phyloP scores from a whole-genome alignment of 1,140 invertebrate species.

The Drosophila orosa region DNA sequence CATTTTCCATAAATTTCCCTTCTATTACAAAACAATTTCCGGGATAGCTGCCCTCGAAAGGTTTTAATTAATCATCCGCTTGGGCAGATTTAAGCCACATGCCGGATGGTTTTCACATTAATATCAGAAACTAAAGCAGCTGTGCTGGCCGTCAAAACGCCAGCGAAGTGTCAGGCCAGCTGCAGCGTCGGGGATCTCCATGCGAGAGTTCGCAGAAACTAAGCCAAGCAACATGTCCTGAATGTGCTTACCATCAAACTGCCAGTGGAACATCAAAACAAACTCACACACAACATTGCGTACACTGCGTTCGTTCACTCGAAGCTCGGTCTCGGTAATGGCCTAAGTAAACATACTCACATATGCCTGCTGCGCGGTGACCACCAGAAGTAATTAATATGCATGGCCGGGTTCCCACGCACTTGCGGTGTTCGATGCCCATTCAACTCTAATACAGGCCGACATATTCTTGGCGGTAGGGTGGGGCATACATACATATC shows the following conservation, averaged over 20 bases:
- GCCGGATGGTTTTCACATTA: background rate
- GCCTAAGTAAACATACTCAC: background rate
- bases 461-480: background rate
- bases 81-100: background rate
- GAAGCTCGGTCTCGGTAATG: background rate
- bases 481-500: background rate
- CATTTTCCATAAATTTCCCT: background rate
- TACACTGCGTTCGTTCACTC: too few species aligned
- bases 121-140: slow-evolving; percentile 16
- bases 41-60: background rate
- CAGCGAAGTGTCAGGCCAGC: slow-evolving; percentile 9
- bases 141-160: slow-evolving; percentile 7
- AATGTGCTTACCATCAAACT: slow-evolving; percentile 14
- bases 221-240: background rate
- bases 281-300: background rate
- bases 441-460: background rate
- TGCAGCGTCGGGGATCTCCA: background rate
- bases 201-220: background rate
- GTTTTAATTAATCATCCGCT: slow-evolving; percentile 25
- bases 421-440: slow-evolving; percentile 5
- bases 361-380: slow-evolving; percentile 4
- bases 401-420: background rate
- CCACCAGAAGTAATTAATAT: slow-evolving; percentile 39
- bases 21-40: background rate
- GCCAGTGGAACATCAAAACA: background rate